Percentiles rank a stretch among this genome's conserved stretches.
Evolutionary conservation across 2,888 invertebrate genomes (phyloP).

Genomic region (Cinara cedri): DNA sequence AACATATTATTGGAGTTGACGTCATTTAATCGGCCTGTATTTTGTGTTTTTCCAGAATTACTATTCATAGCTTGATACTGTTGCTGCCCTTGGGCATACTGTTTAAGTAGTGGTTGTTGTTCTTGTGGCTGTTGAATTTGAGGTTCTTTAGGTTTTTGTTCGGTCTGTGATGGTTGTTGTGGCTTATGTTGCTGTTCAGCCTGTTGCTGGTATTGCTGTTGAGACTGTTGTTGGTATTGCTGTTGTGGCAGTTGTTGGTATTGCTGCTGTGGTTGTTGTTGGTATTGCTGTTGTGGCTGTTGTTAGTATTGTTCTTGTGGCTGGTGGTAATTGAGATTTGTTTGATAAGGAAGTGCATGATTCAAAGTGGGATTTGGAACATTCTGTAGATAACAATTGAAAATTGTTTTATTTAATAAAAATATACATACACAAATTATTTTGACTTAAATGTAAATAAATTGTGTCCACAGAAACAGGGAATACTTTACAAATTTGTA

Average conservation of each 20-base stretch:
- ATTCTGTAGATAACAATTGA: constrained; percentile 14
- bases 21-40: constrained; percentile 60
- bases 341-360: constrained; percentile 60
- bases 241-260: no score
- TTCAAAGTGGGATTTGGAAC: constrained; percentile 59
- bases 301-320: constrained; percentile 59
- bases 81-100: constrained; percentile 58
- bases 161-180: constrained; percentile 58
- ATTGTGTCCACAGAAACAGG: no score
- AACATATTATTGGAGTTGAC: constrained; percentile 58
- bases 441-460: neutral
- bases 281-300: constrained; percentile 55
- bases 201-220: constrained; percentile 46
- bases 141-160: constrained; percentile 59
- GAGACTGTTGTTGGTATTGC: constrained; percentile 59
- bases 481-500: no score
- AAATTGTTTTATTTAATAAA: neutral
- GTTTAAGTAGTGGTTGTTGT: constrained; percentile 61
- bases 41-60: constrained; percentile 60
- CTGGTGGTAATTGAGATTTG: constrained; percentile 60
- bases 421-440: neutral
- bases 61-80: constrained; percentile 57
- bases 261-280: constrained; percentile 56
- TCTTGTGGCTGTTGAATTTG: constrained; percentile 60
- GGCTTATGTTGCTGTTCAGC: constrained; percentile 28